Percentiles rank a stretch among this genome's conserved stretches.
Evolutionary conservation across 2,113 vertebrate species (phyloP).

Genomic region (Oryzias javanicus): DNA sequence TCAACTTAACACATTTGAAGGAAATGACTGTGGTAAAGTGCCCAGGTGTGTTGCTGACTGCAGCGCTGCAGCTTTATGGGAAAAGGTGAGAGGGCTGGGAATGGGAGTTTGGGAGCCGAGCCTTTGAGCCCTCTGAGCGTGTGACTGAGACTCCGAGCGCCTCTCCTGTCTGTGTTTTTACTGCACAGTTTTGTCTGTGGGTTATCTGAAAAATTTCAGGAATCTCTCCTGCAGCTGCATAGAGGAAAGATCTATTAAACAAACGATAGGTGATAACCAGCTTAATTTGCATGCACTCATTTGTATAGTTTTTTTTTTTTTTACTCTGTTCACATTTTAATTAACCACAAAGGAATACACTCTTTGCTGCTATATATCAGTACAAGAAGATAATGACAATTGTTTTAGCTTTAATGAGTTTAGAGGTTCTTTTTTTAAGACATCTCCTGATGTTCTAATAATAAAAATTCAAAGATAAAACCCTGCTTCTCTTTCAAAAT

Average conservation of each 20-base stretch:
- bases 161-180: conserved; percentile 73
- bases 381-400: not conserved
- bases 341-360: not conserved
- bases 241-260: conserved; percentile 36
- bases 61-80: conserved; percentile 28
- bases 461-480: conserved; percentile 31
- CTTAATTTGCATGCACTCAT: not conserved
- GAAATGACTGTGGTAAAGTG: not conserved
- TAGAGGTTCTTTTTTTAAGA: not conserved
- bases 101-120: conserved; percentile 20
- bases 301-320: not conserved
- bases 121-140: conserved; percentile 57
- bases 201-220: conserved; percentile 76
- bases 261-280: conserved; percentile 8
- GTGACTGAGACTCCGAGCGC: conserved; percentile 62
- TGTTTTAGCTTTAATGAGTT: not conserved
- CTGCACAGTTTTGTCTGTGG: conserved; percentile 75
- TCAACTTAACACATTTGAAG: no score
- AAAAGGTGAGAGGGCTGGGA: conserved; percentile 53
- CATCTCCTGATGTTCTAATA: not conserved
- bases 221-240: conserved; percentile 60
- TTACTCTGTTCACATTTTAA: not conserved
- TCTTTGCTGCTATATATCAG: not conserved
- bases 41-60: conserved; percentile 31
- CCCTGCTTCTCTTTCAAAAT: conserved; percentile 10